A percentile compares a stretch with the other conserved stretches of the same genome.
These are phyloP conservation scores for Phoeniculus purpureus DNA, from an alignment of 2,797 vertebrate species.

Conservation along the genomic window DNA sequence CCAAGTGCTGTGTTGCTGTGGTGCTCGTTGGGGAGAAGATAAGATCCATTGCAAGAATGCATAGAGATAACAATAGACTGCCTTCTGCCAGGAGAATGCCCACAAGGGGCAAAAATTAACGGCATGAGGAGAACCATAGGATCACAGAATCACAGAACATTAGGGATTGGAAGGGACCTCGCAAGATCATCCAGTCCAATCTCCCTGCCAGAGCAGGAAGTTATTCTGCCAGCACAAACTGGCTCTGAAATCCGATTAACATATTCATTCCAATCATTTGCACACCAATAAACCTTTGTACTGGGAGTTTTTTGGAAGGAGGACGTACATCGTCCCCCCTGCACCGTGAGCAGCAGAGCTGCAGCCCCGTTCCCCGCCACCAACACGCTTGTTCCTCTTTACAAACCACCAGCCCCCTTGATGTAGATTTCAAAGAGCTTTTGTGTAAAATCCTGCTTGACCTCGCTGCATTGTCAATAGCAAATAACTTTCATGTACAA, in stretches of 20 bases:
- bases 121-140: neutral
- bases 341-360: neutral
- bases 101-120: neutral
- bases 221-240: neutral
- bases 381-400: neutral
- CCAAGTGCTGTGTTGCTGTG: neutral
- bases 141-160: too few species aligned
- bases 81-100: neutral
- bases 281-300: neutral
- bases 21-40: neutral
- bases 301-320: neutral
- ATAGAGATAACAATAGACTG: neutral
- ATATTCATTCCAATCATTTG: neutral
- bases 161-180: too few species aligned
- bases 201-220: too few species aligned
- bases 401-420: neutral
- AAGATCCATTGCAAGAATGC: rapidly evolving
- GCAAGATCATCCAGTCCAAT: too few species aligned
- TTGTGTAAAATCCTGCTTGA: constrained; percentile 33
- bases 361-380: neutral
- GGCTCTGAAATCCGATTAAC: neutral
- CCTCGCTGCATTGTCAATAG: constrained; percentile 39
- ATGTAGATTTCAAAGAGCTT: constrained; percentile 36
- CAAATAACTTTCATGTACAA: constrained; percentile 26
- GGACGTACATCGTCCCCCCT: neutral